Base-by-base conservation (phyloP, 37 sponge, comb jelly and placozoan species). In the Oopsacas minuta region DNA sequence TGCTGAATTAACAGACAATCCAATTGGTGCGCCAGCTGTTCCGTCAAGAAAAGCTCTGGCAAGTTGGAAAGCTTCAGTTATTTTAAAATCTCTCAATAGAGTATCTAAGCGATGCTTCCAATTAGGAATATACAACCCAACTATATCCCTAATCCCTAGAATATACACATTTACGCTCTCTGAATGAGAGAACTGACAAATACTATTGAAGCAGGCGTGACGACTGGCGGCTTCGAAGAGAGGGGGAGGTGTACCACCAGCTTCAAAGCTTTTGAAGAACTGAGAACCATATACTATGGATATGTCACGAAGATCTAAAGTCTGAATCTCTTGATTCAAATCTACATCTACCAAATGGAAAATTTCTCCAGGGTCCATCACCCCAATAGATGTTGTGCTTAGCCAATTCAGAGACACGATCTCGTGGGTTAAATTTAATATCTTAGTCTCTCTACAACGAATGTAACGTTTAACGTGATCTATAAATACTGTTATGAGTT, bases 191-290 rank as follows among this genome's bases (percentile, higher is more conserved):
- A 3, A 61, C 28, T 25, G 30, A 25, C 28, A 61, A 12, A 61
- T n/a, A 12, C 75, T 61, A 12, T 61, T 61, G 30, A 61, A 61
- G 30, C 75, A 61, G 28, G 75, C 75, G 30, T 61, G 75, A 32
- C 75, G 20, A 10, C 75, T n/a, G 30, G 75, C 75, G 7, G 30
- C 30, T 10, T 61, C 75, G 28, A 61, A 61, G 20, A 61, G 75
- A 12, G 75, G 75, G 28, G 20, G 75, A 5, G 75, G 75, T 12
- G 28, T 61, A 10, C 75, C 75, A 25, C 75, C 75, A 12, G 75
- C 75, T 61, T 61, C 75, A 61, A 25, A 61, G 28, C 75, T 61
- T 61, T 61, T 61, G 75, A 61, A 61, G 30, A 61, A 61, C 28
- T 61, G 75, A 25, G 75, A 61, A 7, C 75, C 75, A 12, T 61